phyloP scores from a whole-genome alignment of 2,797 vertebrate species.

The Echiichthys vipera region DNA sequence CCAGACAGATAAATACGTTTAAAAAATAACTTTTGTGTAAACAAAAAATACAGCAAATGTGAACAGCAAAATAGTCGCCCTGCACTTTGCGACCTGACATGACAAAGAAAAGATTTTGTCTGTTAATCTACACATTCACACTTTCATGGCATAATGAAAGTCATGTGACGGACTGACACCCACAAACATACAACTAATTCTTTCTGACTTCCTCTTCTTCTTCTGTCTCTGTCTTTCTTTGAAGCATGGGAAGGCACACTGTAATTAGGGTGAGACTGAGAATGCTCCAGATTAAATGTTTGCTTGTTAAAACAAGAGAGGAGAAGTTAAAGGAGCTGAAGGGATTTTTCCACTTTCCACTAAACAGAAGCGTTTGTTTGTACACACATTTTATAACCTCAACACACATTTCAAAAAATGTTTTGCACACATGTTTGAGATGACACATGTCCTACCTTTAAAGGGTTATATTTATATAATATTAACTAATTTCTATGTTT shows the following conservation, averaged over 20 bases:
- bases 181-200: slow-evolving; percentile 25
- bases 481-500: slow-evolving; percentile 47
- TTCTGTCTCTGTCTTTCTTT: slow-evolving; percentile 17
- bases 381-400: slow-evolving; percentile 35
- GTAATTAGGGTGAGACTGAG: slow-evolving; percentile 59
- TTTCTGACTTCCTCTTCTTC: slow-evolving; percentile 6
- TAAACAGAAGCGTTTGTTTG: slow-evolving; percentile 52
- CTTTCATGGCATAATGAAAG: slow-evolving; percentile 32
- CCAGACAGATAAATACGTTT: neutral
- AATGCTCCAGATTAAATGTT: slow-evolving; percentile 58
- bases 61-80: neutral
- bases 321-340: slow-evolving; percentile 39
- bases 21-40: neutral
- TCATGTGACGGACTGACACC: slow-evolving; percentile 39
- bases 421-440: neutral
- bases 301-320: slow-evolving; percentile 65
- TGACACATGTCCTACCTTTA: slow-evolving; percentile 3
- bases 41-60: neutral
- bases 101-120: neutral
- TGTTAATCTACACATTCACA: slow-evolving; percentile 41
- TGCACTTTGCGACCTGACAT: neutral
- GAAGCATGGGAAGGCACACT: slow-evolving; percentile 37
- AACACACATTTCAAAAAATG: slow-evolving; percentile 2
- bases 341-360: slow-evolving; percentile 55
- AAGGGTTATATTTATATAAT: neutral